These are phyloP conservation scores for Folsomia manolachei DNA, from an alignment of 2,888 invertebrate genomes.

Conservation along the genomic window DNA sequence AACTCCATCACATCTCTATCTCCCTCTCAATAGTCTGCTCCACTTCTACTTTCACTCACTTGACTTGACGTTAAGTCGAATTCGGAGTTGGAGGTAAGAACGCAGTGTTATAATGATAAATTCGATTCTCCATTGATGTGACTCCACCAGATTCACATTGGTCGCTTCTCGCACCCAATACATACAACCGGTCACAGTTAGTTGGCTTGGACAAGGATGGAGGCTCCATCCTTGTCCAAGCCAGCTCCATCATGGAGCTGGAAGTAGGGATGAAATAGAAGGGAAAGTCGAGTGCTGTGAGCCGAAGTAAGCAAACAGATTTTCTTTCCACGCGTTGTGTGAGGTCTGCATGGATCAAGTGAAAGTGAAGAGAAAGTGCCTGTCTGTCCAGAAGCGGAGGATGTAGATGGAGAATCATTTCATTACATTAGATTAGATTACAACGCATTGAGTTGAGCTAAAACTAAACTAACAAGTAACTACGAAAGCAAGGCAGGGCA, in stretches of 20 bases:
- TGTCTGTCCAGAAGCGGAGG: background rate
- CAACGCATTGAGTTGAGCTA: background rate
- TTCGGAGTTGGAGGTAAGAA: too few relatives aligned
- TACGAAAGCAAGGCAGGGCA: background rate
- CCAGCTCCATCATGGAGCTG: background rate
- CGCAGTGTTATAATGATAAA: too few relatives aligned
- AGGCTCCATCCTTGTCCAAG: too few relatives aligned
- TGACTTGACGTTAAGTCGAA: too few relatives aligned
- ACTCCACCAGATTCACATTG: too few relatives aligned
- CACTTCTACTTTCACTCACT: too few relatives aligned
- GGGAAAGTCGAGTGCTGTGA: background rate
- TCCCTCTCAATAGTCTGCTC: too few relatives aligned
- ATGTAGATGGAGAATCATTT: background rate
- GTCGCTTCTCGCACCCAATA: too few relatives aligned
- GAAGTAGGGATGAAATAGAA: too few relatives aligned
- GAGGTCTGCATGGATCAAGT: background rate
- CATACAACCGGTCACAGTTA: too few relatives aligned
- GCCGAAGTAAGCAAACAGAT: background rate
- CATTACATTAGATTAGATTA: background rate
- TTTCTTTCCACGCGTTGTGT: background rate
- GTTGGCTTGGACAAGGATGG: too few relatives aligned
- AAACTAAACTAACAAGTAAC: background rate
- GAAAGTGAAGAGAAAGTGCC: background rate
- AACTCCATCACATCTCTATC: background rate
- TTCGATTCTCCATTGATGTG: too few relatives aligned